Base-by-base conservation (phyloP, 1,140 invertebrate genomes). In the Drosophila funebris region DNA sequence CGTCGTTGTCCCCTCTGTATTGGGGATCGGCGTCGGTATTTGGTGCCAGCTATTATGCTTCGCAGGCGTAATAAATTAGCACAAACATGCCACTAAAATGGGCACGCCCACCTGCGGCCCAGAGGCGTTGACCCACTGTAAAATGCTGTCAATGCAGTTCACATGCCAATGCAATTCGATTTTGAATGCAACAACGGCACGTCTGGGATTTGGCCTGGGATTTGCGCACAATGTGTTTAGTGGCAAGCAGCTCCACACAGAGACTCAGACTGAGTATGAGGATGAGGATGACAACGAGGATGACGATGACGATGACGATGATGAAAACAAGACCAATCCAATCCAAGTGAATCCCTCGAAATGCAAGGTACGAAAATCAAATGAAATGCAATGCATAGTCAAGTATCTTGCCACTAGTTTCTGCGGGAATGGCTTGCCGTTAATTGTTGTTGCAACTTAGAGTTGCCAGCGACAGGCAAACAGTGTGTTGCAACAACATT, bases 71-170 rank as follows among this genome's bases (percentile, higher is more conserved):
- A 85, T 85, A 85, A 88, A 85, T 85, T 85, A 88, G 81, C 82
- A 85, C 78, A 88, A 85, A 85, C 81, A 85, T 82, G 81, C 83
- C 78, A 87, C 78, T 88, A 84, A 82, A 85, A 88, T 88, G 78
- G 76, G 52, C 83, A 82, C 78, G 78, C 81, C 78, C 83, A 64
- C 29, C 41, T 43, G 48, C 39, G 11, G n/a, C 29, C 81, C 60
- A 36, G 50, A 73, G 80, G 73, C 73, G 43, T 20, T 67, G 70
- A 58, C 68, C 63, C 73, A 41, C 67, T 74, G 71, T 81, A 82
- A 88, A 87, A 72, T 88, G 83, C 81, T 88, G 83, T 88, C 78
- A 81, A 81, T 85, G 81, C 81, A 82, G 62, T 78, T 81, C 74
- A 64, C 18, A 66, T 56, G 50, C 62, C 62, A 66, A 81, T 81